Conservation (phyloP, 2,113 vertebrate genomes). For the Phalacrocorax brasilianus region DNA sequence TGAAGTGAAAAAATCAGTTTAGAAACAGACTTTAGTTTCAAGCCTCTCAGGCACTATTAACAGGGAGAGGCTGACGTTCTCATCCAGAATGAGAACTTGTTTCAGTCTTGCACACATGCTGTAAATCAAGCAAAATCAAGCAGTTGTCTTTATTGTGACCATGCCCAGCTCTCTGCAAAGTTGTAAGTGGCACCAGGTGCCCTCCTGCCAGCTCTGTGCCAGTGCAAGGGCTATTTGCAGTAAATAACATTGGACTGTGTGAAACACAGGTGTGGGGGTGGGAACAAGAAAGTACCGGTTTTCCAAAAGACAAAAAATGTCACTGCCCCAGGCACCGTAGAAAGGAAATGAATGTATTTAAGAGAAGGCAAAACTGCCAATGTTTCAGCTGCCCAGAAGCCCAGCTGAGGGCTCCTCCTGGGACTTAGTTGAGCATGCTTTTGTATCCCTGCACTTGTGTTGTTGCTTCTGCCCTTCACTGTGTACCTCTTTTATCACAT, state of each 20-base stretch:
- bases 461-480: background rate
- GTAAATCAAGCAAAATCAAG: background rate
- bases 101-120: background rate
- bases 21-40: background rate
- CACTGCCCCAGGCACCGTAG: background rate
- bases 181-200: fast-evolving
- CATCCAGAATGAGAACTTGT: background rate
- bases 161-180: background rate
- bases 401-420: background rate
- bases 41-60: background rate
- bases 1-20: background rate
- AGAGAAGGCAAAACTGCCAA: background rate
- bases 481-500: background rate
- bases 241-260: background rate
- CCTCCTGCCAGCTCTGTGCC: fast-evolving
- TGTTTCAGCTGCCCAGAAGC: fast-evolving
- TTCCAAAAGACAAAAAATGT: background rate
- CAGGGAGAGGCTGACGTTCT: background rate
- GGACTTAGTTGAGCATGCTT: background rate
- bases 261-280: fast-evolving
- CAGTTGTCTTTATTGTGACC: background rate
- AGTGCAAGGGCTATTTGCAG: background rate
- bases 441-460: background rate
- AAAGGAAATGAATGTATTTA: background rate
- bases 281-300: background rate